phyloP scores from a whole-genome alignment of 2,888 invertebrate genomes.

The Drosophila percnosoma region DNA sequence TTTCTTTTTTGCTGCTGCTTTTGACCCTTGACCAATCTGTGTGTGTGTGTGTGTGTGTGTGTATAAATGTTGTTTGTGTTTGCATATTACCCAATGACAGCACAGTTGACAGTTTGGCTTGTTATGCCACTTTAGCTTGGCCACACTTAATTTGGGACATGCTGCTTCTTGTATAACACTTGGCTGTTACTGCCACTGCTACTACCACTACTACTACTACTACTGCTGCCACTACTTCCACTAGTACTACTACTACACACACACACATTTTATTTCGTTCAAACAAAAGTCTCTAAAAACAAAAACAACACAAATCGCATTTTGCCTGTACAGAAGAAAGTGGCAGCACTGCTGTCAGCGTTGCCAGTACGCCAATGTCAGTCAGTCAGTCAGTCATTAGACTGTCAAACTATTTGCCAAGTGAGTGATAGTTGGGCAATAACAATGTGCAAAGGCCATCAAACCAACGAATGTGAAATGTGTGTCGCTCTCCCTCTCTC shows the following conservation, averaged over 20 bases:
- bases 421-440: slow-evolving; percentile 12
- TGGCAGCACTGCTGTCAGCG: slow-evolving; percentile 22
- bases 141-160: slow-evolving; percentile 56
- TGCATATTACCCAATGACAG: slow-evolving; percentile 43
- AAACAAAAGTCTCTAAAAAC: slow-evolving; percentile 39
- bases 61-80: slow-evolving; percentile 39
- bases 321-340: slow-evolving; percentile 40
- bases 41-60: slow-evolving; percentile 40
- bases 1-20: slow-evolving; percentile 3
- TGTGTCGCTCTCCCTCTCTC: background rate
- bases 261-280: slow-evolving; percentile 17
- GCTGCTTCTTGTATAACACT: slow-evolving; percentile 46
- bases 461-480: slow-evolving; percentile 28
- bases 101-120: background rate
- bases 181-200: slow-evolving; percentile 3
- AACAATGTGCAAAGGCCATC: slow-evolving; percentile 18
- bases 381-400: slow-evolving; percentile 20
- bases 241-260: background rate
- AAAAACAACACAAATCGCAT: slow-evolving; percentile 4
- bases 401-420: slow-evolving; percentile 10
- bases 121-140: slow-evolving; percentile 20
- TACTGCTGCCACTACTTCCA: background rate
- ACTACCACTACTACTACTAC: no score
- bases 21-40: slow-evolving; percentile 57
- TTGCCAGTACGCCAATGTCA: slow-evolving; percentile 10